phyloP scores from a whole-genome alignment of 2,888 invertebrate species.

The Cantharis rustica region DNA sequence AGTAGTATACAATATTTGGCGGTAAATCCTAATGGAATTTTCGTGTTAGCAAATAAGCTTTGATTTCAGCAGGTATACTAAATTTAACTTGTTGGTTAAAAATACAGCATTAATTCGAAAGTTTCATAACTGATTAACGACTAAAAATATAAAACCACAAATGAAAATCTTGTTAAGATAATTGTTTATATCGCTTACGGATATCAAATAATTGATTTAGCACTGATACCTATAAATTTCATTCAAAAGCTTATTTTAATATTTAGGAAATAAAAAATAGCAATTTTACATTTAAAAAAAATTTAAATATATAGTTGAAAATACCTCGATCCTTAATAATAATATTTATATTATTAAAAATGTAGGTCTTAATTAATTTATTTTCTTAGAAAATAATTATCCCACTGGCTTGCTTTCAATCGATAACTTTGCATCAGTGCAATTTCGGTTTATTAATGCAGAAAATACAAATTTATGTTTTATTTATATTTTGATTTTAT shows the following conservation, averaged over 20 bases:
- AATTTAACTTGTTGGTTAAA: conserved; percentile 12
- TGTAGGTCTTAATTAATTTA: too few relatives aligned
- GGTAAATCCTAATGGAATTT: conserved; percentile 36
- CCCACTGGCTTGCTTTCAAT: too few relatives aligned
- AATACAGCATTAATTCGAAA: conserved; percentile 2
- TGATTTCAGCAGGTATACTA: conserved; percentile 14
- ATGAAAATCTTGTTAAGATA: neutral
- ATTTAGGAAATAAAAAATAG: neutral
- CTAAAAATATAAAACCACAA: neutral
- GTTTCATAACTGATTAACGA: neutral
- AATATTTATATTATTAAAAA: too few relatives aligned
- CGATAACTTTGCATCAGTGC: too few relatives aligned
- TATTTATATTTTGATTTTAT: neutral
- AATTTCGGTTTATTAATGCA: neutral
- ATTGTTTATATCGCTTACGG: neutral
- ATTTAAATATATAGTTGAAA: too few relatives aligned
- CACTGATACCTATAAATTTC: neutral
- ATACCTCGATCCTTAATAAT: too few relatives aligned
- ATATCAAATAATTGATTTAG: neutral
- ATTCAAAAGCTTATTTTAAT: neutral
- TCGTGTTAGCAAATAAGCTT: conserved; percentile 31
- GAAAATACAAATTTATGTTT: neutral
- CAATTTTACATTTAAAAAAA: too few relatives aligned
- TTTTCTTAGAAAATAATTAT: too few relatives aligned
- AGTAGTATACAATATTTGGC: conserved; percentile 28